Conservation (phyloP, 2,797 vertebrate genomes). For the Protonibea diacanthus region DNA sequence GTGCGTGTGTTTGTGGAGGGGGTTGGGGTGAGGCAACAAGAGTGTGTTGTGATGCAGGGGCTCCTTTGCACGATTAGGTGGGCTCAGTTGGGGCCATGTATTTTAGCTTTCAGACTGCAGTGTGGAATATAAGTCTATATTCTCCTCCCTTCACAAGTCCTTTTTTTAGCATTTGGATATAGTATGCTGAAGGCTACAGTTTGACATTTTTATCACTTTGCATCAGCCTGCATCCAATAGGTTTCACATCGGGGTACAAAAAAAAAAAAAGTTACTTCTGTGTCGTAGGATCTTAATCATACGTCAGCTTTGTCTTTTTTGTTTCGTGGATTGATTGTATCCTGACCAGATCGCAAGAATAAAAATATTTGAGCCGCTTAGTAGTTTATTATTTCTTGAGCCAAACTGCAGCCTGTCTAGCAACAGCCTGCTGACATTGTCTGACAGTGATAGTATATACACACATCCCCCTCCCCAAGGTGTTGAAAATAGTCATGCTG, state of each 20-base stretch:
- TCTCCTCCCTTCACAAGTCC: slow-evolving; percentile 14
- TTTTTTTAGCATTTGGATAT: slow-evolving; percentile 30
- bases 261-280: background rate
- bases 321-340: background rate
- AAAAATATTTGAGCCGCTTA: slow-evolving; percentile 22
- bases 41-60: slow-evolving; percentile 77
- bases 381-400: slow-evolving; percentile 18
- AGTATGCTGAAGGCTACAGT: slow-evolving; percentile 10
- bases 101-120: slow-evolving; percentile 55
- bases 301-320: slow-evolving; percentile 3
- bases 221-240: background rate
- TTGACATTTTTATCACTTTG: slow-evolving; percentile 33
- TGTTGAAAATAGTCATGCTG: slow-evolving; percentile 47
- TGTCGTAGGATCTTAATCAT: background rate
- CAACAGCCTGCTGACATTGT: slow-evolving; percentile 35
- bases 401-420: slow-evolving; percentile 20
- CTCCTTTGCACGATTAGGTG: slow-evolving; percentile 86
- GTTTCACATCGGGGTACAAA: slow-evolving; percentile 8
- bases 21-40: slow-evolving; percentile 73
- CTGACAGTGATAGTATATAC: slow-evolving; percentile 33
- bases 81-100: slow-evolving; percentile 69
- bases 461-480: slow-evolving; percentile 22
- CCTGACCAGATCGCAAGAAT: slow-evolving; percentile 2
- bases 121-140: slow-evolving; percentile 35
- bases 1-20: slow-evolving; percentile 58